Conservation (phyloP, 2,888 invertebrate genomes). For the Drosophila melanosoma region DNA sequence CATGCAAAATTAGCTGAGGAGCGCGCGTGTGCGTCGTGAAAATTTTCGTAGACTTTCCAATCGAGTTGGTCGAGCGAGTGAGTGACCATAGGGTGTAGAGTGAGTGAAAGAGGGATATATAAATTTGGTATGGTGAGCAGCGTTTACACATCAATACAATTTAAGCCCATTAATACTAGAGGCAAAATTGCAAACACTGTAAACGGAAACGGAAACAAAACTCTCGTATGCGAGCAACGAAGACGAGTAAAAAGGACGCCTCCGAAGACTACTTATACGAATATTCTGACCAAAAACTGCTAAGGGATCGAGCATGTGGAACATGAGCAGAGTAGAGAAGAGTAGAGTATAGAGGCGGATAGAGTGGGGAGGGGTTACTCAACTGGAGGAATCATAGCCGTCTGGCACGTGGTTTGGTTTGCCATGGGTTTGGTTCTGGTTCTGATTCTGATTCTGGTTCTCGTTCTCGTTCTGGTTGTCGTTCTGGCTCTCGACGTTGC, state of each 20-base stretch:
- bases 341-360: slow-evolving; percentile 7
- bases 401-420: slow-evolving; percentile 73
- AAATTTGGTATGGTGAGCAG: slow-evolving; percentile 58
- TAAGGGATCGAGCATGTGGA: slow-evolving; percentile 53
- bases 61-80: slow-evolving; percentile 39
- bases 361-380: slow-evolving; percentile 5
- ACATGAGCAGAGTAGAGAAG: slow-evolving; percentile 10
- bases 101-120: neutral
- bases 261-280: slow-evolving; percentile 76
- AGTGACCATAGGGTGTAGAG: neutral
- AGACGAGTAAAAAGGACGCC: slow-evolving; percentile 42
- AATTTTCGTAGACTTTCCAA: slow-evolving; percentile 70
- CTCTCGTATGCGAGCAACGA: slow-evolving; percentile 40
- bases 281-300: slow-evolving; percentile 68
- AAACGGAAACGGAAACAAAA: slow-evolving; percentile 78
- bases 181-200: slow-evolving; percentile 79
- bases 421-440: slow-evolving; percentile 8
- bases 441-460: slow-evolving; percentile 3
- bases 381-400: slow-evolving; percentile 52
- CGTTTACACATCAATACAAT: slow-evolving; percentile 73
- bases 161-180: slow-evolving; percentile 78
- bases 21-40: slow-evolving; percentile 77
- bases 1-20: slow-evolving; percentile 76
- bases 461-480: neutral
- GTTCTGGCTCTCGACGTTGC: neutral